Evolutionary conservation across 2,888 invertebrate species (phyloP).

Genomic region (Adela reaumurella): DNA sequence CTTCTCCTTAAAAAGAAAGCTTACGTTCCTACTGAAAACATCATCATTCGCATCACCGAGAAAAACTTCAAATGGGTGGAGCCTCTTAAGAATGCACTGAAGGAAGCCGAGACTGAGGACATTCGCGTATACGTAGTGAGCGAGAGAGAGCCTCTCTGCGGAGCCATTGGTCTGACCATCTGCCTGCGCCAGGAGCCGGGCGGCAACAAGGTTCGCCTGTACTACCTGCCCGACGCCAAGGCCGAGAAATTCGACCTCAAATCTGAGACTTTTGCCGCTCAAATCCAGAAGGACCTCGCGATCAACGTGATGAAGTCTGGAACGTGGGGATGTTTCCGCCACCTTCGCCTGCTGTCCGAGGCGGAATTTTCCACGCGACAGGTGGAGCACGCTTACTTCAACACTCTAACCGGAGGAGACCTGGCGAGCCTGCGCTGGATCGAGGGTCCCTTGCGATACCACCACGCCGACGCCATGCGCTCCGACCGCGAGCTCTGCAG

Average conservation of each 20-base stretch:
- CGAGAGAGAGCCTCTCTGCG: constrained; percentile 65
- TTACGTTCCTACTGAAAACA: constrained; percentile 25
- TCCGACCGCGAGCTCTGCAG: constrained; percentile 67
- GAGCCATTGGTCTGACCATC: constrained; percentile 84
- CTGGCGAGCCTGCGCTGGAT: constrained; percentile 91
- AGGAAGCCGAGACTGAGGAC: constrained; percentile 57
- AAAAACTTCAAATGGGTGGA: constrained; percentile 79
- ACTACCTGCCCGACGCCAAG: constrained; percentile 65
- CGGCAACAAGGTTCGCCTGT: constrained; percentile 70
- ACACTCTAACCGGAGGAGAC: constrained; percentile 89
- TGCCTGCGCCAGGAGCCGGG: constrained; percentile 88
- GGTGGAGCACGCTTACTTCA: constrained; percentile 93
- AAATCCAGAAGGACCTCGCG: constrained; percentile 72
- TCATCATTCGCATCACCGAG: constrained; percentile 66
- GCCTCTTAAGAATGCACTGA: constrained; percentile 69
- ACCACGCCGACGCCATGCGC: constrained; percentile 29
- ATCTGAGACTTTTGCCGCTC: constrained; percentile 57
- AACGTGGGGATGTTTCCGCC: constrained; percentile 85
- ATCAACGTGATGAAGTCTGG: constrained; percentile 81
- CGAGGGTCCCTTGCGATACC: constrained; percentile 74
- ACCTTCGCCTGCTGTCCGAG: constrained; percentile 61
- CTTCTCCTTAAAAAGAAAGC: constrained; percentile 62
- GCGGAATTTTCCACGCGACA: constrained; percentile 33
- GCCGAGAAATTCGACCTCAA: constrained; percentile 58
- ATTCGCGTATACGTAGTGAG: constrained; percentile 66